Evolutionary conservation across 2,113 vertebrate species (phyloP), one percentile per base, ranked within the genome.

Genomic region (Grammomys surdaster): DNA sequence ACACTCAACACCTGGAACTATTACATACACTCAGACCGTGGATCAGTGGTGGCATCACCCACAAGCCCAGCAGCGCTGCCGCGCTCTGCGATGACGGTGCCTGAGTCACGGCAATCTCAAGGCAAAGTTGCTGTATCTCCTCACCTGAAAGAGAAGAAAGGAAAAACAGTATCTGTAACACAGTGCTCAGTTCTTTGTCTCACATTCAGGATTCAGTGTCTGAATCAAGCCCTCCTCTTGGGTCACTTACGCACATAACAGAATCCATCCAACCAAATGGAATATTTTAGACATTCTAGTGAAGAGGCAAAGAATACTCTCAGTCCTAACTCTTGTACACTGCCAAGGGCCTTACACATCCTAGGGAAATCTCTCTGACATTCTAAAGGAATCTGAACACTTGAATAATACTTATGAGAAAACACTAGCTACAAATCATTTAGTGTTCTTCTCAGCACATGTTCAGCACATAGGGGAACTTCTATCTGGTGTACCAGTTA

Each of bases 61-160:
- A 99, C 96, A 99, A 98, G 54, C 99, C 99, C 98, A 99, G 96
- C 65, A 99, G 99, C 40, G 99, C 98, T 48, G 99, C 98, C 6
- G 99, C 99, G 46, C 98, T 99, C 97, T 99, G 99, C 73, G 99
- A 99, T 10, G 99, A 99, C 81, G 99, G 99, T 67, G 98, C 98
- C 94, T 99, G 99, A 31, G 98, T 98, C 33, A 98, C 99, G 69
- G 99, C 98, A 91, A 99, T 96, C 14, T 99, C 97, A 97, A 99
- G 97, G 96, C 99, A 99, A 46, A 99, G 98, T 58, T 99, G 99
- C 98, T 99, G 99, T 1, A 99, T 98, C 10, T 99, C 99, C 96
- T 99, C 99, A 94, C 99, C 99, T 99, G 97, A 84, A 98, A 90
- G 72, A 96, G 77, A 98, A 92, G 69, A 97, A 94, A 78, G 7